phyloP scores from a whole-genome alignment of 2,888 invertebrate genomes.

The Drosophila mercatorum region DNA sequence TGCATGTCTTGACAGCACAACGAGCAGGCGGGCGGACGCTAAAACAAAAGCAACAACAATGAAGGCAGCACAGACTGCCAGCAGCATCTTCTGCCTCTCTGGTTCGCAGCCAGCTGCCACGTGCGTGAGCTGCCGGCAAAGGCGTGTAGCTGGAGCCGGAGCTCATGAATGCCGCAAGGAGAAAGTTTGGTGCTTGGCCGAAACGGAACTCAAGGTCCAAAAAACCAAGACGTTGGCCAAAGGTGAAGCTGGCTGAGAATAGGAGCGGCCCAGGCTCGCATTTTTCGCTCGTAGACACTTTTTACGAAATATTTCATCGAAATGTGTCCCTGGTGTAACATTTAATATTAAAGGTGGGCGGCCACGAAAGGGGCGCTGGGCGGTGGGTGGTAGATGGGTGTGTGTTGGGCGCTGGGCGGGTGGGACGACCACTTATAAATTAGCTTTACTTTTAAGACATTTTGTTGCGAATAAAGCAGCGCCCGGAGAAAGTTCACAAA shows the following conservation, averaged over 20 bases:
- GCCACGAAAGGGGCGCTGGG: constrained; percentile 20
- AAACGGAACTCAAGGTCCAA: constrained; percentile 52
- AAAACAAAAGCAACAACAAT: constrained; percentile 61
- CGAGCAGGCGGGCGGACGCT: constrained; percentile 26
- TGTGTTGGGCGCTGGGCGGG: constrained; percentile 28
- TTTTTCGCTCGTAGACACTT: constrained; percentile 83
- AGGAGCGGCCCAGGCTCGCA: constrained; percentile 60
- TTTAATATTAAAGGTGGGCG: constrained; percentile 83
- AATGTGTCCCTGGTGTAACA: constrained; percentile 85
- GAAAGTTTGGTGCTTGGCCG: constrained; percentile 71
- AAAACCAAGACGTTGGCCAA: constrained; percentile 40
- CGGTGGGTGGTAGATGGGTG: constrained; percentile 27
- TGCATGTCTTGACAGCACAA: constrained; percentile 50
- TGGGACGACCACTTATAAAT: constrained; percentile 76
- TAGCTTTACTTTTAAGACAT: constrained; percentile 81
- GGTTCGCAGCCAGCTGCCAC: constrained; percentile 38
- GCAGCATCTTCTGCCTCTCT: constrained; percentile 57
- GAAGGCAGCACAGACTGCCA: constrained; percentile 28
- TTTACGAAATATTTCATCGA: constrained; percentile 85
- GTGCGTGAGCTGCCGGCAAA: constrained; percentile 65
- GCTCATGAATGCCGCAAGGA: constrained; percentile 77
- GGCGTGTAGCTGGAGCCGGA: constrained; percentile 26
- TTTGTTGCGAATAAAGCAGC: constrained; percentile 75
- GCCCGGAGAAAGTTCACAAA: constrained; percentile 70
- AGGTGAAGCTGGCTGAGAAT: constrained; percentile 48